These are phyloP conservation scores for Ascaphus truei DNA, from an alignment of 2,113 vertebrate genomes.

Conservation along the genomic window DNA sequence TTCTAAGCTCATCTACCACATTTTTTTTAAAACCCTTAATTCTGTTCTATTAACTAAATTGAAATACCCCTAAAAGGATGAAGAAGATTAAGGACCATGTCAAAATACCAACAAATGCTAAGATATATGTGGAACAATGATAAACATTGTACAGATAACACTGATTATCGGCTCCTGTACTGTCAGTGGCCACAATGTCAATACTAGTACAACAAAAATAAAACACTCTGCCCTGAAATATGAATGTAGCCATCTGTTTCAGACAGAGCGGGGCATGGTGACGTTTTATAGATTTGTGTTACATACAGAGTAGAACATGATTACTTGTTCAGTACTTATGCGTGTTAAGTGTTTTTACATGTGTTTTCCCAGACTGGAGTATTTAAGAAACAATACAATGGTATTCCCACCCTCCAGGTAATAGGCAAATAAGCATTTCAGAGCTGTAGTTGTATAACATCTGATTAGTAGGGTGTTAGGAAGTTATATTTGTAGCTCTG, in stretches of 20 bases:
- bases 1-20: too few relatives aligned
- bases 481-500: too few relatives aligned
- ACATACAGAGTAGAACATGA: background rate
- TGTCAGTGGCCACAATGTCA: background rate
- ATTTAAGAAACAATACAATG: background rate
- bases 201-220: background rate
- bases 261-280: background rate
- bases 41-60: too few relatives aligned
- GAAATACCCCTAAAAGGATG: conserved; percentile 9
- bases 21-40: too few relatives aligned
- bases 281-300: background rate
- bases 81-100: background rate
- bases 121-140: background rate
- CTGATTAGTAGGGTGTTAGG: background rate
- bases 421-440: background rate
- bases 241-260: background rate
- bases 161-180: background rate
- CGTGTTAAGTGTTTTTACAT: background rate
- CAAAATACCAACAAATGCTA: conserved; percentile 2
- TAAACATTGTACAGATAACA: conserved; percentile 9
- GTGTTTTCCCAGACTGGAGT: background rate
- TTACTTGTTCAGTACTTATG: background rate
- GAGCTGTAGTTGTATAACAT: background rate
- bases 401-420: background rate
- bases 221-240: background rate